These are phyloP conservation scores for Cosmorhoe ocellata DNA, from an alignment of 2,888 invertebrate genomes.

Conservation along the genomic window DNA sequence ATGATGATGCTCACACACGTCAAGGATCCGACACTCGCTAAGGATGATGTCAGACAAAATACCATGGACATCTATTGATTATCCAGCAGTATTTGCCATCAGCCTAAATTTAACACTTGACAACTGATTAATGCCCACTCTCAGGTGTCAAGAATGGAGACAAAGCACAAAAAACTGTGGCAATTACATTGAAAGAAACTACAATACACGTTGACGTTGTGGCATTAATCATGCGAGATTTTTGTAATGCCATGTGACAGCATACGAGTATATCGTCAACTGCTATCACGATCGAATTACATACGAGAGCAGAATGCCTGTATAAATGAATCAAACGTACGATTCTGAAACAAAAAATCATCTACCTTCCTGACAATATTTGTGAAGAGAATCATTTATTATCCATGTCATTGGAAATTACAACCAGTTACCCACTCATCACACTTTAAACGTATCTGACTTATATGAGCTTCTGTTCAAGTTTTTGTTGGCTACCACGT, in stretches of 20 bases:
- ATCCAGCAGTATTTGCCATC: conserved; percentile 59
- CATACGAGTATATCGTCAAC: conserved; percentile 48
- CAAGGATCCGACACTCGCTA: conserved; percentile 50
- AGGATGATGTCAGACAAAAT: conserved; percentile 60
- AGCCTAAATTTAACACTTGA: conserved; percentile 67
- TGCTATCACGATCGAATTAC: conserved; percentile 47
- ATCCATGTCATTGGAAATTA: conserved; percentile 41
- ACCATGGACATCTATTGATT: conserved; percentile 65
- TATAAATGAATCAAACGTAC: conserved; percentile 45
- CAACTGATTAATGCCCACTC: conserved; percentile 73
- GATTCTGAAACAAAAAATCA: conserved; percentile 45
- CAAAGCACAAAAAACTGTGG: conserved; percentile 61
- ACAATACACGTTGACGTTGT: conserved; percentile 58
- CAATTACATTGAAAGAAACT: conserved; percentile 64
- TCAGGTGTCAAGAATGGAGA: conserved; percentile 72
- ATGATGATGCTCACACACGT: conserved; percentile 51
- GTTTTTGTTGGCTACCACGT: conserved; percentile 38
- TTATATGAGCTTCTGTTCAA: conserved; percentile 51
- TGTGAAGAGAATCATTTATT: conserved; percentile 51
- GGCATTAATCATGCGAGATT: conserved; percentile 67
- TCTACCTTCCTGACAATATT: conserved; percentile 48
- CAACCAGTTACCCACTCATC: conserved; percentile 46
- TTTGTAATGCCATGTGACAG: conserved; percentile 57
- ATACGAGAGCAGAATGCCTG: conserved; percentile 42
- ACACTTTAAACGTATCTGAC: conserved; percentile 44